A percentile compares a stretch with the other conserved stretches of the same genome.
These are phyloP conservation scores for Gadopsis bispinosus DNA, from an alignment of 2,797 vertebrate genomes.

Conservation along the genomic window DNA sequence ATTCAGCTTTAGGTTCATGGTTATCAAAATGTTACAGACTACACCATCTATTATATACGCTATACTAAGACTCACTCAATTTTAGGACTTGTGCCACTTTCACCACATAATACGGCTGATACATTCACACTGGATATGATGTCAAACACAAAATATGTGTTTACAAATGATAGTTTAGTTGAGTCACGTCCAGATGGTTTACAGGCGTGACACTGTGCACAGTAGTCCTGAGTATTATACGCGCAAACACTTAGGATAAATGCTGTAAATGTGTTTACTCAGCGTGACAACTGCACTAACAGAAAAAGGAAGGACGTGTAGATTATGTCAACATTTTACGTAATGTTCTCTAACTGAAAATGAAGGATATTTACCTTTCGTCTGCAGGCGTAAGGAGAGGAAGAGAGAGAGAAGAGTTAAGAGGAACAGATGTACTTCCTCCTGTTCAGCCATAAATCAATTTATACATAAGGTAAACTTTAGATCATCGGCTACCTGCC, in stretches of 20 bases:
- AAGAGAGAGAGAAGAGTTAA: slow-evolving; percentile 53
- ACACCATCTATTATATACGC: not conserved
- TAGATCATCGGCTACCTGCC: not conserved
- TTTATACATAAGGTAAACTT: not conserved
- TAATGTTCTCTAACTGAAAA: slow-evolving; percentile 22
- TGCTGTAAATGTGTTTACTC: slow-evolving; percentile 25
- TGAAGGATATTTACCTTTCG: slow-evolving; percentile 66
- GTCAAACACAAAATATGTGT: slow-evolving; percentile 37
- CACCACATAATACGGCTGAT: not conserved
- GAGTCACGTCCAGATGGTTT: slow-evolving; percentile 34
- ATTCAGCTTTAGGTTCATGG: not conserved
- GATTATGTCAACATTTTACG: slow-evolving; percentile 43
- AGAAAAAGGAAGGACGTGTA: slow-evolving; percentile 31
- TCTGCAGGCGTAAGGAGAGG: slow-evolving; percentile 60
- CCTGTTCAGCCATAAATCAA: slow-evolving; percentile 8
- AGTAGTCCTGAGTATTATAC: slow-evolving; percentile 34
- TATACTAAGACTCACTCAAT: not conserved
- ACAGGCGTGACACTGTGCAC: slow-evolving; percentile 17
- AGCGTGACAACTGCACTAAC: slow-evolving; percentile 42
- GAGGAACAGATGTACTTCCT: not conserved
- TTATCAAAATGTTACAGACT: not conserved
- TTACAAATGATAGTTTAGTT: slow-evolving; percentile 23
- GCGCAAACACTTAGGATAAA: slow-evolving; percentile 43
- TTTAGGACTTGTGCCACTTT: not conserved
- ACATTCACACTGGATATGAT: slow-evolving; percentile 5